These are phyloP conservation scores for Erebia palarica DNA, from an alignment of 2,888 invertebrate species.

Conservation along the genomic window DNA sequence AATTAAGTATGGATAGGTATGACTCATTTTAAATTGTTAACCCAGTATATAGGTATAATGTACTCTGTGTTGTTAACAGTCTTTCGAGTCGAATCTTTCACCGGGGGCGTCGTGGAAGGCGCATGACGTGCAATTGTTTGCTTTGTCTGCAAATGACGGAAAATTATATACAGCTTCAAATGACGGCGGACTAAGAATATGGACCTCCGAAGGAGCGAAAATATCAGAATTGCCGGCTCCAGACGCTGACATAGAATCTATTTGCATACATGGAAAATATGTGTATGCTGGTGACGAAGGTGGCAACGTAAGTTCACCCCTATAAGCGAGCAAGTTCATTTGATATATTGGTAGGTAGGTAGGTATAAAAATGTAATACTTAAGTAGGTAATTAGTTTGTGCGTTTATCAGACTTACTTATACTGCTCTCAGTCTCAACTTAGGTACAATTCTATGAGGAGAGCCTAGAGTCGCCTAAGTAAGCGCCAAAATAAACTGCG, in stretches of 20 bases:
- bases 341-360: too few relatives aligned
- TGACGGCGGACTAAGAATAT: conserved; percentile 84
- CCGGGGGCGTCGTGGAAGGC: conserved; percentile 73
- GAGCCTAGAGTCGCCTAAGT: too few relatives aligned
- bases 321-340: too few relatives aligned
- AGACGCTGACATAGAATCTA: conserved; percentile 65
- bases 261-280: conserved; percentile 64
- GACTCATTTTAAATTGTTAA: background rate
- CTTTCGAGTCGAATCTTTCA: conserved; percentile 59
- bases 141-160: conserved; percentile 78
- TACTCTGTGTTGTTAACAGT: too few relatives aligned
- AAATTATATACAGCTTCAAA: conserved; percentile 84
- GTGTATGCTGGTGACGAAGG: conserved; percentile 84
- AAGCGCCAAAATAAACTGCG: too few relatives aligned
- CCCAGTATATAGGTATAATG: too few relatives aligned
- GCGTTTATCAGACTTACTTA: too few relatives aligned
- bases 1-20: too few relatives aligned
- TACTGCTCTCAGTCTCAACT: too few relatives aligned
- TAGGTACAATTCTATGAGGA: too few relatives aligned
- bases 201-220: conserved; percentile 71
- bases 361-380: too few relatives aligned
- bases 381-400: too few relatives aligned
- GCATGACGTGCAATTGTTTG: conserved; percentile 83
- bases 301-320: conserved; percentile 80
- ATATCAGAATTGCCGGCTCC: conserved; percentile 61